Percentiles rank a stretch among this genome's conserved stretches.
Evolutionary conservation across 2,113 vertebrate species (phyloP).

Genomic region (Petroica traversi): DNA sequence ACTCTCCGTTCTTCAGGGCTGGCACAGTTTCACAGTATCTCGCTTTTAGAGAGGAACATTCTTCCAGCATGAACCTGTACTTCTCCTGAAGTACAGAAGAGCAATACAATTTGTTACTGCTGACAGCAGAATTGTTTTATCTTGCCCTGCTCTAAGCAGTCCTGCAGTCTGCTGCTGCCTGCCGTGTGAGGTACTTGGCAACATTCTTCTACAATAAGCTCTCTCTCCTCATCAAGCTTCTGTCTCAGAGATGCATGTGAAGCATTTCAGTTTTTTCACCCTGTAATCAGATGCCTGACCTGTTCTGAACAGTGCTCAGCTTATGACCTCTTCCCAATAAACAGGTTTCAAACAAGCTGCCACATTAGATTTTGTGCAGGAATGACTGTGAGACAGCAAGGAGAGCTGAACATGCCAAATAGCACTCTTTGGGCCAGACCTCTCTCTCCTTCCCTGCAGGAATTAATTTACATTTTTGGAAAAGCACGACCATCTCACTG

Average conservation of each 20-base stretch:
- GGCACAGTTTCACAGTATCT: neutral
- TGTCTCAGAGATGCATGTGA: slow-evolving; percentile 39
- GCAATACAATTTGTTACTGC: neutral
- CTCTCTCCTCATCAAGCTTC: slow-evolving; percentile 31
- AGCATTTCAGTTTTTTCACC: slow-evolving; percentile 37
- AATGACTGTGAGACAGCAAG: neutral
- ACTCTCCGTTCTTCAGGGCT: neutral
- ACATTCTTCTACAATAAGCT: neutral
- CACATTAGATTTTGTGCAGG: slow-evolving; percentile 39
- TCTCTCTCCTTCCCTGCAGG: neutral
- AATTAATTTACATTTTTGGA: slow-evolving; percentile 4
- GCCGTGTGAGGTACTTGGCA: neutral
- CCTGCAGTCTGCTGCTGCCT: slow-evolving; percentile 1
- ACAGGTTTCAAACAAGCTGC: slow-evolving; percentile 63
- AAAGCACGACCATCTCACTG: neutral
- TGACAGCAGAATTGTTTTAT: neutral
- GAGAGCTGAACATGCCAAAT: neutral
- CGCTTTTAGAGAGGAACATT: neutral
- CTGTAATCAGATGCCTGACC: slow-evolving; percentile 53
- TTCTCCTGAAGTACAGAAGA: neutral
- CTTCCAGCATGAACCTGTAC: neutral
- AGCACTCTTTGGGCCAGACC: neutral
- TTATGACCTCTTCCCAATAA: slow-evolving; percentile 56
- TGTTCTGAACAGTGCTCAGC: neutral
- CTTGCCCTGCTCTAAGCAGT: neutral